Conservation (phyloP, 2,113 vertebrate species). For the Lasiurus cinereus region DNA sequence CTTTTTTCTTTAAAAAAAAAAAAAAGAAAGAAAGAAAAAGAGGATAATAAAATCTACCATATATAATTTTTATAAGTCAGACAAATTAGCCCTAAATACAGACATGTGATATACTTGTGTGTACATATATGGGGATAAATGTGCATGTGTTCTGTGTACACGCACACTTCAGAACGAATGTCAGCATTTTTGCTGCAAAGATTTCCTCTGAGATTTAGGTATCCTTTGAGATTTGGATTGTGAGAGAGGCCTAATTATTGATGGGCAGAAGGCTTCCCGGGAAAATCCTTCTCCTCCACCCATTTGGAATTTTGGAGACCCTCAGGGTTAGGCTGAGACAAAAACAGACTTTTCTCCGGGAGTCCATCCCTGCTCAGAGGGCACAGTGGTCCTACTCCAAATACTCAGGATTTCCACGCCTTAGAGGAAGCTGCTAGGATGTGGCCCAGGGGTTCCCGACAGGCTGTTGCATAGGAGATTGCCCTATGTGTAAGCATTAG, state of each 20-base stretch:
- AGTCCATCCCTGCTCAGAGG: background rate
- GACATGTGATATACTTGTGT: too few relatives aligned
- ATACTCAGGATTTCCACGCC: background rate
- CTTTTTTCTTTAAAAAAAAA: background rate
- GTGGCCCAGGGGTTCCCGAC: background rate
- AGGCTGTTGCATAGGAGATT: background rate
- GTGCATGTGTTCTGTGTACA: too few relatives aligned
- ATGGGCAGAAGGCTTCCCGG: background rate
- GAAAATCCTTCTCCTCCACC: background rate
- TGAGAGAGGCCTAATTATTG: conserved; percentile 31
- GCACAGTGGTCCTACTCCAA: background rate
- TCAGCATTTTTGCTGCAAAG: background rate
- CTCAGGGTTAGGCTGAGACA: background rate
- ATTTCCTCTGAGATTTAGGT: too few relatives aligned
- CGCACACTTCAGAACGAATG: background rate
- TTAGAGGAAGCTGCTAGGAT: background rate
- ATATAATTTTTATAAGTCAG: background rate
- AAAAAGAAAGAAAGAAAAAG: background rate
- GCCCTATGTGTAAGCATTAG: background rate
- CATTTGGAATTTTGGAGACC: conserved; percentile 19
- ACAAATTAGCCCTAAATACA: background rate
- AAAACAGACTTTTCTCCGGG: conserved; percentile 33
- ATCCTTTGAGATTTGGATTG: background rate
- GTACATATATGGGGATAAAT: rapidly evolving
- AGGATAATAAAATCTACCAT: background rate